These are phyloP conservation scores for Ifrita kowaldi DNA, from an alignment of 2,113 vertebrate genomes.

Conservation along the genomic window DNA sequence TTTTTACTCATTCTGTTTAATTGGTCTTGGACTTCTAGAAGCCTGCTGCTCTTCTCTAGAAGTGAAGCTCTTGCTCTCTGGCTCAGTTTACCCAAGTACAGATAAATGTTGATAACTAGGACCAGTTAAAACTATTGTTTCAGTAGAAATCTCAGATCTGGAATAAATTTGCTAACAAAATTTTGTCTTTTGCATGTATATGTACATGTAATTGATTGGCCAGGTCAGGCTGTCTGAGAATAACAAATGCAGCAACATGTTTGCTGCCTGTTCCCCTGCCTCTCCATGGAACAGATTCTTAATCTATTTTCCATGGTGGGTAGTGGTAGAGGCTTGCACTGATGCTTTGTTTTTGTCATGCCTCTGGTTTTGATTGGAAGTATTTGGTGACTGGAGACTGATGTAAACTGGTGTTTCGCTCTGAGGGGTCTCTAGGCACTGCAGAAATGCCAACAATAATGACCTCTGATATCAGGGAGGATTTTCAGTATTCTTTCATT, in stretches of 20 bases:
- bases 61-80: neutral
- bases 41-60: neutral
- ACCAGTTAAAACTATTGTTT: neutral
- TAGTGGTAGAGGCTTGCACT: neutral
- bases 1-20: neutral
- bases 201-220: neutral
- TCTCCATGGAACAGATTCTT: neutral
- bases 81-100: neutral
- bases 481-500: neutral
- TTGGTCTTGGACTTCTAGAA: neutral
- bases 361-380: neutral
- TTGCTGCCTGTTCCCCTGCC: neutral
- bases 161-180: neutral
- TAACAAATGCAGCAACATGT: neutral
- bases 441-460: neutral
- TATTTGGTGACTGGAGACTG: neutral
- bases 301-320: neutral
- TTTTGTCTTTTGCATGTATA: neutral
- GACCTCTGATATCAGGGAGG: neutral
- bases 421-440: neutral
- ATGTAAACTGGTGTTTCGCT: neutral
- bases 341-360: neutral
- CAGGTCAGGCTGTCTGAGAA: neutral
- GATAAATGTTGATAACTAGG: neutral
- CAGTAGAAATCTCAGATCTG: neutral